Percentiles rank a stretch among this genome's conserved stretches.
Evolutionary conservation across 2,888 invertebrate genomes (phyloP).

Genomic region (Dicycla oo): DNA sequence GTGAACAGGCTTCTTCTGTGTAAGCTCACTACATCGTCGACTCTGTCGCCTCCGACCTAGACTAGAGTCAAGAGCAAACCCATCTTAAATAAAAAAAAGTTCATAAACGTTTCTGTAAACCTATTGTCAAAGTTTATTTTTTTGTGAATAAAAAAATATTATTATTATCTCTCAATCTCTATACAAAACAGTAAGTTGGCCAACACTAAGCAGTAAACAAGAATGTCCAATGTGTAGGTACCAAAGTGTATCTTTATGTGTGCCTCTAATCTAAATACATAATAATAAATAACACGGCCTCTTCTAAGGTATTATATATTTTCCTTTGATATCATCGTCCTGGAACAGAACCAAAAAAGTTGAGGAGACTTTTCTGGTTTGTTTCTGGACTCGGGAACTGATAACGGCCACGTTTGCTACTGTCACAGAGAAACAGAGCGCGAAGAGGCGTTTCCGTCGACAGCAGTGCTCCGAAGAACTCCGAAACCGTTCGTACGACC

Average conservation of each 20-base stretch:
- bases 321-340: constrained; percentile 12
- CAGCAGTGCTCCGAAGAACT: constrained; percentile 61
- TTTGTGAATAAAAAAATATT: too few species aligned
- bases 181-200: constrained; percentile 26
- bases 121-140: too few species aligned
- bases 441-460: constrained; percentile 68
- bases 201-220: constrained; percentile 30
- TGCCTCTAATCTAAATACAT: constrained; percentile 13
- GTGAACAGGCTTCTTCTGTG: too few species aligned
- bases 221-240: not conserved
- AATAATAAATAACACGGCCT: constrained; percentile 22
- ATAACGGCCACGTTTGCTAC: constrained; percentile 40
- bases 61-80: too few species aligned
- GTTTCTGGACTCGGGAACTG: constrained; percentile 40
- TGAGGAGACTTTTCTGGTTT: constrained; percentile 35
- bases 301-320: constrained; percentile 4
- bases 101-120: too few species aligned
- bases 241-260: not conserved
- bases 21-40: too few species aligned
- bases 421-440: constrained; percentile 30
- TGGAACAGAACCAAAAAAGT: constrained; percentile 57
- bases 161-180: too few species aligned
- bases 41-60: too few species aligned
- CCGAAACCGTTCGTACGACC: constrained; percentile 65
- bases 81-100: too few species aligned